Base-by-base conservation (phyloP, 2,888 invertebrate genomes). In the Conistra vaccinii region DNA sequence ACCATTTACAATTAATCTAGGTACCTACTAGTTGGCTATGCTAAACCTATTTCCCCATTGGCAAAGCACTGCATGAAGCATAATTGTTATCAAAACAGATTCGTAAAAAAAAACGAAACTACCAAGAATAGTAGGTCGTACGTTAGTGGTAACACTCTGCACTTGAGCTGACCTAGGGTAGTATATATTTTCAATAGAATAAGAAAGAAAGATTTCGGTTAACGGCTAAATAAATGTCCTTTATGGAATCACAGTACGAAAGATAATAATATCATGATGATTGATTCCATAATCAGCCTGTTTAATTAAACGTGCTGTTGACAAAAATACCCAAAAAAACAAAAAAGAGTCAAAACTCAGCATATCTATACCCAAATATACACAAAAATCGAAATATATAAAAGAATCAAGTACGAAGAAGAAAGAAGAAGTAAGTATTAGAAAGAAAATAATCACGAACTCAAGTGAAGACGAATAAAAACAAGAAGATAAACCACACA, bases 1-100 rank as follows among this genome's bases (percentile, higher is more conserved):
- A 83, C 62, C 12, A 39, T 76, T 79, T 69, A 83, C 5, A 69
- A 83, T 76, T 80, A 76, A 71, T 75, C 48, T 39, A 26, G 3
- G n/a, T 62, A 39, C 23, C 55, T 58, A 32, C 20, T 58, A 53
- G 60, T 66, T 69, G 32, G 63, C 55, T 82, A 53, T 51, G 35
- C 14, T 39, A 26, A 32, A 53, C 29, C 29, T 60, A 70, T 76
- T 81, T 80, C 35, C 20, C 12, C 32, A 35, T 62, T 23, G 17
- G 29, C 14, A 14, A 29, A 39, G 35, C 9, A 1, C 20, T 17
- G 35, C 42, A 29, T 9, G 48, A 23, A 17, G 17, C 17, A 7
- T 45, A 35, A 23, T 72, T 45, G 1, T 58, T 69, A 35, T 4
- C 17, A 57, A 48, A 57, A 69, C 45, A 14, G 20, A 14, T 55